A percentile compares a stretch with the other conserved stretches of the same genome.
Conservation (phyloP, 2,797 vertebrate species). For the Caiman crocodilus region DNA sequence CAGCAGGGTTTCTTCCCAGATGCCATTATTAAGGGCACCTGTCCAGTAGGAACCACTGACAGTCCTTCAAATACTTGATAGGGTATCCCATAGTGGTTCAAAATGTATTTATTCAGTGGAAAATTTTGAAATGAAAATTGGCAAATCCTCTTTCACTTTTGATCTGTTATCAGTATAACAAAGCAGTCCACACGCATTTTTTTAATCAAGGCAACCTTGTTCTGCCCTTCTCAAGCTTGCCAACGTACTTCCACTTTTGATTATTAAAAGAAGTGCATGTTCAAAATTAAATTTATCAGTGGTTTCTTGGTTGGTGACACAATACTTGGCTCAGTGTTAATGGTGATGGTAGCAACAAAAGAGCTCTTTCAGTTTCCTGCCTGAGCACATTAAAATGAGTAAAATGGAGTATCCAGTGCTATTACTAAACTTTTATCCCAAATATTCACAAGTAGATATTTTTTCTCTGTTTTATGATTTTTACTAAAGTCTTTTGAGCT, state of each 20-base stretch:
- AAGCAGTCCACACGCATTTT: neutral
- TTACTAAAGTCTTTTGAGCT: neutral
- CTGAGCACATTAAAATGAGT: neutral
- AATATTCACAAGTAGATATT: neutral
- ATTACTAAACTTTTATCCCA: neutral
- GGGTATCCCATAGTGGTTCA: neutral
- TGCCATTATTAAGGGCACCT: neutral
- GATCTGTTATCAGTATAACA: neutral
- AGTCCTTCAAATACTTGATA: neutral
- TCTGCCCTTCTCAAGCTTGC: neutral
- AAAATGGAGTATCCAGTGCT: neutral
- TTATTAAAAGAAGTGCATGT: neutral
- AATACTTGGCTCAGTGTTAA: neutral
- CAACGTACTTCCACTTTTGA: neutral
- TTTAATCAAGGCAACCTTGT: constrained; percentile 1
- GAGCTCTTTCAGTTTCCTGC: neutral
- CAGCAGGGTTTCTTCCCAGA: neutral
- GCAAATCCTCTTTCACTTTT: neutral
- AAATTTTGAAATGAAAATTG: constrained; percentile 26
- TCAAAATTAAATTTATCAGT: neutral
- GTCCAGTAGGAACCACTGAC: constrained; percentile 14
- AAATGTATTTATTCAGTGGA: neutral
- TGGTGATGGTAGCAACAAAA: neutral
- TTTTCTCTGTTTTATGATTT: neutral
- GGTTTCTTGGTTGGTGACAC: neutral